phyloP scores from a whole-genome alignment of 2,888 invertebrate genomes.

The Nomada lathburiana region DNA sequence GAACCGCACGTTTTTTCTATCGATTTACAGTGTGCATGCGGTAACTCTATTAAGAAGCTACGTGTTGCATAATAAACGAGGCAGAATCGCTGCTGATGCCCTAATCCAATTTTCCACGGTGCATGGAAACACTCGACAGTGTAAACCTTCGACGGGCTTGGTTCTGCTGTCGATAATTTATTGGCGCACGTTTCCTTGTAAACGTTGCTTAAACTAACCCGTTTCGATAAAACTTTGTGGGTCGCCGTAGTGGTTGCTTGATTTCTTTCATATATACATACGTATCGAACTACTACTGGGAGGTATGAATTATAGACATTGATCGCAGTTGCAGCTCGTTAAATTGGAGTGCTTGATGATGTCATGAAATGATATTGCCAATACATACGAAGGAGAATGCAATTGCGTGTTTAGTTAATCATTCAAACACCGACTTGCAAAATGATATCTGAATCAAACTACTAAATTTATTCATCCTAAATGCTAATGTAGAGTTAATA shows the following conservation, averaged over 20 bases:
- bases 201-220: constrained; percentile 35
- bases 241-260: constrained; percentile 13
- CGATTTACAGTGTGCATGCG: constrained; percentile 19
- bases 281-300: constrained; percentile 1
- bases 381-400: background rate
- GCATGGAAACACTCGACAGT: constrained; percentile 62
- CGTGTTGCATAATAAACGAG: constrained; percentile 69
- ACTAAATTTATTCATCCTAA: too few relatives aligned
- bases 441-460: too few relatives aligned
- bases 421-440: too few relatives aligned
- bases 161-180: constrained; percentile 60
- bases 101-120: constrained; percentile 76
- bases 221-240: constrained; percentile 35
- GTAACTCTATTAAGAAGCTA: constrained; percentile 65
- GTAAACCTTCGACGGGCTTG: constrained; percentile 47
- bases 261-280: background rate
- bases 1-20: background rate
- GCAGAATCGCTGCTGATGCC: constrained; percentile 65
- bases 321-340: background rate
- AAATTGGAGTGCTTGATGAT: background rate
- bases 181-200: constrained; percentile 45
- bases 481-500: too few relatives aligned
- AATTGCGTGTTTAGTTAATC: background rate
- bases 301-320: background rate
- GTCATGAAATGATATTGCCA: too few relatives aligned